Conservation (phyloP, 64 coral and sea anemone genomes). For the Exaiptasia diaphana region DNA sequence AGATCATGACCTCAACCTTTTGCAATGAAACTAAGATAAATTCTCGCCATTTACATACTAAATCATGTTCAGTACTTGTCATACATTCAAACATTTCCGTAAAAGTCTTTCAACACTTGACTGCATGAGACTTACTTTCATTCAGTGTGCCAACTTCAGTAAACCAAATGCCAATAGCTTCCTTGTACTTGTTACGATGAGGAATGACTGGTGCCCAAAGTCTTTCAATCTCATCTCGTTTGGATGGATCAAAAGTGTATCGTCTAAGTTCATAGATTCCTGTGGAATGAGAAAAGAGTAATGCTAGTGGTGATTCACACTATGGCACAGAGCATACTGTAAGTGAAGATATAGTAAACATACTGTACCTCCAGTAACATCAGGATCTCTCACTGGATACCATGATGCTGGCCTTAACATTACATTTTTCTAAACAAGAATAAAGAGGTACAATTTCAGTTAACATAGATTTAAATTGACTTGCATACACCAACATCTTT, state of each 20-base stretch:
- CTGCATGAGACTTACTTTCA: conserved; percentile 17
- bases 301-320: too few species aligned
- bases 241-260: conserved; percentile 22
- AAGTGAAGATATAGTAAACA: too few species aligned
- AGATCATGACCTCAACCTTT: too few species aligned
- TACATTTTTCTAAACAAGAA: conserved; percentile 22
- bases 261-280: conserved; percentile 61
- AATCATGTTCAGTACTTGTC: too few species aligned
- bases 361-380: conserved; percentile 36
- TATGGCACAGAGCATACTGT: too few species aligned
- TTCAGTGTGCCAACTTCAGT: conserved; percentile 54
- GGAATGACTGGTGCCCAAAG: conserved; percentile 33
- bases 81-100: too few species aligned
- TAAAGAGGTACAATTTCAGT: too few species aligned
- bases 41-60: too few species aligned
- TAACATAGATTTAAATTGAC: too few species aligned
- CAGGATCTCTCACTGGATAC: conserved; percentile 45
- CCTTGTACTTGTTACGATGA: conserved; percentile 48
- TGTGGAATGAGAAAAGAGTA: too few species aligned
- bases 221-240: conserved; percentile 29
- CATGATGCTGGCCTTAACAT: conserved; percentile 39
- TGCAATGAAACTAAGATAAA: too few species aligned
- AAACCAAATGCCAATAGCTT: conserved; percentile 56
- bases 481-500: too few species aligned
- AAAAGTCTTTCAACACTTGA: neutral